Conservation (phyloP, 2,797 vertebrate genomes). For the Lepus townsendii region DNA sequence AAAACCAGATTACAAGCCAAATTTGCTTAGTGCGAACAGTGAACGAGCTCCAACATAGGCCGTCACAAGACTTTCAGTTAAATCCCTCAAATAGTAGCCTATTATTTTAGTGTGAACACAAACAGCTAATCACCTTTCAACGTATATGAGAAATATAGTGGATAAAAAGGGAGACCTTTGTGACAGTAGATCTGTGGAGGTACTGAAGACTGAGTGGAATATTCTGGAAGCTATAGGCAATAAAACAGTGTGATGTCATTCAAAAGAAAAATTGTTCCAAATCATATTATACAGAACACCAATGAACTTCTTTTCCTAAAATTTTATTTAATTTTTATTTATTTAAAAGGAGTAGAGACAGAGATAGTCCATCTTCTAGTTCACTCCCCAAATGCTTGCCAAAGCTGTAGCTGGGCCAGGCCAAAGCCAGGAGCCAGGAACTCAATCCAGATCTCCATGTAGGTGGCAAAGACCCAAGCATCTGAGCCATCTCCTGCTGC, state of each 20-base stretch:
- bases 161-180: slow-evolving; percentile 29
- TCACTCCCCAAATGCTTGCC: no score
- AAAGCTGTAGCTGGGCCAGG: no score
- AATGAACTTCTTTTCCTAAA: slow-evolving; percentile 12
- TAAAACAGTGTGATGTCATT: slow-evolving; percentile 35
- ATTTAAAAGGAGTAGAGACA: no score
- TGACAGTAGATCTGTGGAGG: slow-evolving; percentile 14
- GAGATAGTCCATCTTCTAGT: no score
- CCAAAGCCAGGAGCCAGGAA: no score
- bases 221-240: slow-evolving; percentile 6
- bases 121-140: not conserved
- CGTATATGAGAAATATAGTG: not conserved
- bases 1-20: slow-evolving; percentile 56
- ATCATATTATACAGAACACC: not conserved
- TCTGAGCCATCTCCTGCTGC: no score
- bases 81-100: slow-evolving; percentile 43
- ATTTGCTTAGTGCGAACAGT: slow-evolving; percentile 21
- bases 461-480: no score
- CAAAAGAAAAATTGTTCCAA: slow-evolving; percentile 63
- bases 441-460: no score
- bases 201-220: not conserved
- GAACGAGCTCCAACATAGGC: not conserved
- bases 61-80: slow-evolving; percentile 33
- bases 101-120: slow-evolving; percentile 25
- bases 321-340: no score